These are phyloP conservation scores for Corvus cornix DNA, from an alignment of 2,113 vertebrate genomes.

Conservation along the genomic window DNA sequence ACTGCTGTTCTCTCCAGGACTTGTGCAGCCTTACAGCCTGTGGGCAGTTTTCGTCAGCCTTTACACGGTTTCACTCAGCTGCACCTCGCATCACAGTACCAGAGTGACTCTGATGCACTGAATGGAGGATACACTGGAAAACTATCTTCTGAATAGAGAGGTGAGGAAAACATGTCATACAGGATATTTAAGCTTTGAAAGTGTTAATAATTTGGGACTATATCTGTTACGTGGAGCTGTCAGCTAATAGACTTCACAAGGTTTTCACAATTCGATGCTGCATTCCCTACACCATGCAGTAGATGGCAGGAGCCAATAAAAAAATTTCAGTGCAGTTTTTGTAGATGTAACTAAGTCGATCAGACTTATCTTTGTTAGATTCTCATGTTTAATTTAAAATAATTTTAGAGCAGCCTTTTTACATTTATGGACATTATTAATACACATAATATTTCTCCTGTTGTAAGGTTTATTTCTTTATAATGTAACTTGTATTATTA, in stretches of 20 bases:
- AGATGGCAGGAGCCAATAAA: slow-evolving; percentile 59
- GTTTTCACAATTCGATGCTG: background rate
- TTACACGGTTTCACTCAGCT: background rate
- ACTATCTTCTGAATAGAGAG: background rate
- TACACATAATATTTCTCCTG: background rate
- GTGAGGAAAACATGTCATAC: background rate
- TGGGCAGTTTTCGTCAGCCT: background rate
- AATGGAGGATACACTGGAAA: background rate
- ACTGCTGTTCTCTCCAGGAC: background rate
- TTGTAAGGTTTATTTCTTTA: slow-evolving; percentile 15
- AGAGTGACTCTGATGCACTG: background rate
- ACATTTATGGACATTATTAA: background rate
- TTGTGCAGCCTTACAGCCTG: background rate
- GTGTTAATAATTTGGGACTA: background rate
- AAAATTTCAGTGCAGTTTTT: background rate
- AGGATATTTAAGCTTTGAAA: background rate
- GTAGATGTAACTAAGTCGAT: background rate
- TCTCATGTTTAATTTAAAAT: slow-evolving; percentile 29
- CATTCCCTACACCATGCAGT: background rate
- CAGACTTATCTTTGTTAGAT: background rate
- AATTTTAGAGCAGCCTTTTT: background rate
- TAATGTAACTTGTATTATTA: slow-evolving; percentile 32
- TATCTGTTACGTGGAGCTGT: background rate
- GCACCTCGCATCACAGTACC: fast-evolving
- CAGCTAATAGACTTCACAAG: background rate